Evolutionary conservation across 2,888 invertebrate genomes (phyloP), one percentile per base, ranked within the genome.

Genomic region (Aethes cnicana): DNA sequence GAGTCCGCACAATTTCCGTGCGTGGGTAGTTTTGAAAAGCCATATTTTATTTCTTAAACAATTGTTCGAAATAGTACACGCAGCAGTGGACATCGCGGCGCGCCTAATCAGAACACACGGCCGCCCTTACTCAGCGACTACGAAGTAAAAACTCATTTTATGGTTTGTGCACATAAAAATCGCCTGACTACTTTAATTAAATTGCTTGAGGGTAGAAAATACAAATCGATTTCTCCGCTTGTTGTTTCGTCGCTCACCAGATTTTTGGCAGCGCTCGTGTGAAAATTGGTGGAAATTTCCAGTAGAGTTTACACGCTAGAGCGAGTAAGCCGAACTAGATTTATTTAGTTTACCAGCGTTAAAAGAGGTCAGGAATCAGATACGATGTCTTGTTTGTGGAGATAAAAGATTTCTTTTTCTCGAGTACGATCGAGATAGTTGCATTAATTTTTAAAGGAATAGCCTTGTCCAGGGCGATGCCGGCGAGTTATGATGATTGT

Each of bases 401-500:
- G 21, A 43, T 50, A 17, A 43, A 36, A 44, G 42, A 20, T 28
- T 42, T 52, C 52, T 26, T 52, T 25, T 16, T 46, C 39, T 39
- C 25, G 32, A 32, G 37, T n/a, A 30, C 32, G 14, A 33, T 25
- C 52, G 37, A 39, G 52, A 39, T 39, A 41, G 53, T 28, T 55
- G 62, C 70, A 68, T 84, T 79, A 82, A 86, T 84, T 80, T 84
- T 85, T 81, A 74, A 84, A 70, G 63, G 74, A 62, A 61, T 66
- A 70, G 69, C 53, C 57, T 52, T 59, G 72, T 71, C 76, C 75
- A 63, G 66, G 64, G 63, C 61, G 54, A 39, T 25, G 52, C 44
- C 32, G 20, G 59, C 68, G 64, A 72, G 81, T 86, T 88, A 88
- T 85, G 80, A 85, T 86, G 87, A 88, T 87, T 87, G 85, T 84